Evolutionary conservation across 2,797 vertebrate genomes (phyloP), one percentile per base, ranked within the genome.

Genomic region (Halcyon smyrnensis): DNA sequence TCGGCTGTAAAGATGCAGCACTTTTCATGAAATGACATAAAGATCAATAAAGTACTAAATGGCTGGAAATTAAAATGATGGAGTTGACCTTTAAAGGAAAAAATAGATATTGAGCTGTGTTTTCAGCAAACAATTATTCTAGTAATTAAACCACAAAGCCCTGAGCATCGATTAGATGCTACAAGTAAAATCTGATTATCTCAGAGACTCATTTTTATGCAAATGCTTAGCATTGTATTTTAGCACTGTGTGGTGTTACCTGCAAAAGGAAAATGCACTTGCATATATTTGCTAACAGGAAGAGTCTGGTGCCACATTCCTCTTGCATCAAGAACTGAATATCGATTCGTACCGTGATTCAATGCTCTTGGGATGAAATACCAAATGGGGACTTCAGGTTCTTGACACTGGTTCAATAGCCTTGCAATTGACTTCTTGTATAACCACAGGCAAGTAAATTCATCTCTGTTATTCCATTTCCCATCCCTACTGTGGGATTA

Each of bases 91-190:
- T 97, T 91, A 87, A 95, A 95, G 90, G 74, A 85, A 93, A 92
- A 96, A 93, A 37, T 30, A 93, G 62, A 86, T 92, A 95, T 68
- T 91, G 85, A 96, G 82, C 95, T 45, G 69, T 90, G 69, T 87
- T 97, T 96, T 95, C 78, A 92, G 89, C 79, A 91, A 94, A 96
- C 89, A 90, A 64, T 90, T 88, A 89, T 93, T 89, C 90, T 84
- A 92, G 62, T 97, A 97, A 98, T 98, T 97, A 97, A 97, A 96
- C 90, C 93, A 93, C 95, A 97, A 97, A 96, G 41, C 92, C 92
- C 96, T 80, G 83, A 96, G 94, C 86, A 97, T 97, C 43, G 6
- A 96, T 97, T 95, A 97, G 90, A 91, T 75, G 74, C 92, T 91
- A 90, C 91, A 97, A 97, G 96, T 97, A 97, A 97, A 97, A 95